phyloP scores from a whole-genome alignment of 2,888 invertebrate species.

The Isotomurus palustris region DNA sequence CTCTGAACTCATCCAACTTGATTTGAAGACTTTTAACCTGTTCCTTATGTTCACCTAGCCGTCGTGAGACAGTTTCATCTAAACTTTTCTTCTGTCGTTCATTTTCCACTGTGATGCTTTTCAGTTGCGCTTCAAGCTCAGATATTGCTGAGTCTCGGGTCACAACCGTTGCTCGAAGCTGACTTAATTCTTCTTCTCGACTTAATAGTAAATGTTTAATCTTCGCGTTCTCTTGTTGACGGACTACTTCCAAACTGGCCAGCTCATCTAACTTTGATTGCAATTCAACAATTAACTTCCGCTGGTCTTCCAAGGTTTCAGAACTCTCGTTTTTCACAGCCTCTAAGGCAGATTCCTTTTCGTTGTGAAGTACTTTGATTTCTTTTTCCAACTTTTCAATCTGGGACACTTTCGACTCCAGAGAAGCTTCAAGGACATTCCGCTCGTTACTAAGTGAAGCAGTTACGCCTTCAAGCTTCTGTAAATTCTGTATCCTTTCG shows the following conservation, averaged over 20 bases:
- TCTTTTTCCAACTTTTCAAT: too few relatives aligned
- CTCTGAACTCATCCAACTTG: neutral
- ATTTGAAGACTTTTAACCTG: neutral
- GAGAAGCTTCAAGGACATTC: too few relatives aligned
- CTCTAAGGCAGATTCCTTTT: too few relatives aligned
- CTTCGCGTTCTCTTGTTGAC: slow-evolving; percentile 70
- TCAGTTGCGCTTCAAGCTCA: slow-evolving; percentile 10
- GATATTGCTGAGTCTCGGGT: slow-evolving; percentile 4
- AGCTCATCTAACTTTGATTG: slow-evolving; percentile 61
- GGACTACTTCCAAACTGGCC: slow-evolving; percentile 68
- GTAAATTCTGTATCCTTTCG: too few relatives aligned
- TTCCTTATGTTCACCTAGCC: neutral
- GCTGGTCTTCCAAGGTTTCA: too few relatives aligned
- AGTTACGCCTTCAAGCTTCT: neutral
- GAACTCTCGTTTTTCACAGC: too few relatives aligned
- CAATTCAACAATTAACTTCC: too few relatives aligned
- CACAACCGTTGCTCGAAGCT: slow-evolving; percentile 5
- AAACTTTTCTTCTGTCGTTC: slow-evolving; percentile 4
- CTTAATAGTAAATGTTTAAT: slow-evolving; percentile 58
- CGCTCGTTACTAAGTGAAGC: too few relatives aligned
- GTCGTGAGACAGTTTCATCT: slow-evolving; percentile 5
- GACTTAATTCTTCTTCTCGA: slow-evolving; percentile 38
- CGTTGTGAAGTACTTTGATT: too few relatives aligned
- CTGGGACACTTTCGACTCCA: too few relatives aligned
- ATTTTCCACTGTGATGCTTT: slow-evolving; percentile 1